Evolutionary conservation across 2,888 invertebrate species (phyloP), one percentile per base, ranked within the genome.

Genomic region (Netelia melanura): DNA sequence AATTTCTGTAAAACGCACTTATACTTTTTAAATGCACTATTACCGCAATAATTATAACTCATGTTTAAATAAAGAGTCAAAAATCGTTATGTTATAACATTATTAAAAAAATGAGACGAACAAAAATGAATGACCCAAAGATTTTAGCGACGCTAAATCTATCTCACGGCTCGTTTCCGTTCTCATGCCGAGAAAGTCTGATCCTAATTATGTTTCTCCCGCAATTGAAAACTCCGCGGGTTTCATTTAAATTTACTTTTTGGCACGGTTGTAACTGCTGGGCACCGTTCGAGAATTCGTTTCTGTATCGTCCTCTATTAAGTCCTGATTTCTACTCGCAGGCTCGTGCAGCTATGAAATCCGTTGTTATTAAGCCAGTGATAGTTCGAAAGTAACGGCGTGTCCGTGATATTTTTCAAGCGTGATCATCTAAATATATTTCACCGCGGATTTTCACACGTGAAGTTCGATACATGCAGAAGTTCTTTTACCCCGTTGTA

Each of bases 301-400:
- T 77, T 44, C 65, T 44, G 71, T 68, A 65, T 71, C 61, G 52
- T 21, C 76, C 75, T 65, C 88, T 88, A 90, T 91, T 89, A 90
- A 90, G 89, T 87, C 85, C 89, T 90, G 89, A 80, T 91, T 38
- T 90, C 89, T 77, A 86, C 81, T 68, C 77, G 86, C 72, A 38
- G 86, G 87, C 85, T 88, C 88, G 85, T 84, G 87, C 87, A 86
- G 76, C 86, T 84, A 87, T 83, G 77, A 89, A 89, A 90, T 88
- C 86, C 87, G 85, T 68, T 83, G 87, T 84, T 87, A 90, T 89
- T 75, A 38, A 6, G 38, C 38, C 6, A 38, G 5, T 1, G 38
- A 38, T 38, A 38, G 38, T 38, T 38, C 38, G 38, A 38, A 38
- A 38, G 38, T 38, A 38, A 6, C 38, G 6, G 38, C 38, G 38